Percentiles rank a stretch among this genome's conserved stretches.
Evolutionary conservation across 2,888 invertebrate genomes (phyloP).

Genomic region (Notodonta ziczac): DNA sequence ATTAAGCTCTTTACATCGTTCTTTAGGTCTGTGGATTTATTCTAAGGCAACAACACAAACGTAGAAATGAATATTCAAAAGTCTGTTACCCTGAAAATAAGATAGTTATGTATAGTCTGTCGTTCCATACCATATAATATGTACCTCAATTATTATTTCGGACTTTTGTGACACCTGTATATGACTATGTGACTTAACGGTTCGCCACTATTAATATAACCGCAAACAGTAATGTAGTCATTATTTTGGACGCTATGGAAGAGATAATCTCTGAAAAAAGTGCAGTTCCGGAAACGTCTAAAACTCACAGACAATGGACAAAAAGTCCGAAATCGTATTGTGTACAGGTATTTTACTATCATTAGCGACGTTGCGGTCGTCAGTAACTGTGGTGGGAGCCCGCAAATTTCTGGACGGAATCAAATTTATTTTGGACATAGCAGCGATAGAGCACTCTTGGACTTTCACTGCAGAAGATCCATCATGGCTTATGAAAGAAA

Average conservation of each 20-base stretch:
- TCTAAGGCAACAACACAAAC: too few relatives aligned
- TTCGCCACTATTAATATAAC: slow-evolving; percentile 6
- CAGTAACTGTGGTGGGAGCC: slow-evolving; percentile 50
- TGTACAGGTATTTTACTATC: slow-evolving; percentile 69
- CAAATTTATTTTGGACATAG: slow-evolving; percentile 59
- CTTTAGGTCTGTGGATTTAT: too few relatives aligned
- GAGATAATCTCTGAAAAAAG: not conserved
- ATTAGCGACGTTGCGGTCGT: slow-evolving; percentile 71
- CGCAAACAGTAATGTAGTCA: not conserved
- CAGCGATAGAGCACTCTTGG: slow-evolving; percentile 56
- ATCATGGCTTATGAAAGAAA: slow-evolving; percentile 64
- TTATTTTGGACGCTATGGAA: slow-evolving; percentile 6
- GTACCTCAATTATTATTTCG: too few relatives aligned
- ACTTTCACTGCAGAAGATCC: slow-evolving; percentile 73
- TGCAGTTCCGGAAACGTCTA: slow-evolving; percentile 36
- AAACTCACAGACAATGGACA: slow-evolving; percentile 46
- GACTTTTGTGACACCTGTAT: too few relatives aligned
- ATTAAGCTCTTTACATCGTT: too few relatives aligned
- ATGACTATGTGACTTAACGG: not conserved
- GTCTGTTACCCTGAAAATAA: too few relatives aligned
- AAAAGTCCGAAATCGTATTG: slow-evolving; percentile 57
- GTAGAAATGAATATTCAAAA: too few relatives aligned
- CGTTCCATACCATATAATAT: too few relatives aligned
- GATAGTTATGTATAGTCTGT: too few relatives aligned
- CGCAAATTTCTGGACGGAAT: slow-evolving; percentile 62